phyloP scores from a whole-genome alignment of 2,888 invertebrate species.

The Dascillus cervinus region DNA sequence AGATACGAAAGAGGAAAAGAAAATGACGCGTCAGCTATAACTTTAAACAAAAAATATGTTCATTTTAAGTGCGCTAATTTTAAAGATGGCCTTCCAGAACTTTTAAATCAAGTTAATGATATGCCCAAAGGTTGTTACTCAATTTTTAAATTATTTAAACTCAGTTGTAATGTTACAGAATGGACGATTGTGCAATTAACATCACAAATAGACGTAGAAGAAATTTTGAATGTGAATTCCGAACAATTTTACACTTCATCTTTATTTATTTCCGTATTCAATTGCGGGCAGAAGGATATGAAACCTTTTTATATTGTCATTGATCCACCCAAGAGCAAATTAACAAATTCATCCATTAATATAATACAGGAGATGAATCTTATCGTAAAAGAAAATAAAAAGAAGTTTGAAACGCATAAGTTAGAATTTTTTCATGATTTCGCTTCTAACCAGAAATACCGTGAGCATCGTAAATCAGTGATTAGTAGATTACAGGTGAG shows the following conservation, averaged over 20 bases:
- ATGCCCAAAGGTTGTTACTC: conserved; percentile 40
- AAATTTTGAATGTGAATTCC: conserved; percentile 23
- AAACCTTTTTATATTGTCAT: conserved; percentile 31
- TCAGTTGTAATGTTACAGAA: too few relatives aligned
- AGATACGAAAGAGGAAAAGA: conserved; percentile 26
- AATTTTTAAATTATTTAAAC: conserved; percentile 6
- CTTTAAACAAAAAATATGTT: conserved; percentile 25
- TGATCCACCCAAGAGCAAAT: conserved; percentile 22
- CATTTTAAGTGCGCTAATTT: conserved; percentile 24
- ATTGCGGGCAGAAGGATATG: conserved; percentile 28
- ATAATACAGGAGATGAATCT: conserved; percentile 26
- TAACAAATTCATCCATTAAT: conserved; percentile 18
- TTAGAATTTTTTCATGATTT: not conserved
- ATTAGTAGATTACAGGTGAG: conserved; percentile 17
- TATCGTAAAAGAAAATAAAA: conserved; percentile 25
- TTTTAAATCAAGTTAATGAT: conserved; percentile 29
- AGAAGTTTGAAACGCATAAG: conserved; percentile 18
- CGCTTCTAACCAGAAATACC: conserved; percentile 23
- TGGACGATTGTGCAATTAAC: conserved; percentile 56
- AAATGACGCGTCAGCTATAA: conserved; percentile 12
- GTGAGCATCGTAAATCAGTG: conserved; percentile 8
- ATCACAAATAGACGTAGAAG: conserved; percentile 30
- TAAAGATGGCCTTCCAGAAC: conserved; percentile 20
- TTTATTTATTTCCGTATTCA: conserved; percentile 33
- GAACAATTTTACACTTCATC: conserved; percentile 26